Conservation (phyloP, 2,797 vertebrate genomes). For the Numenius phaeopus region DNA sequence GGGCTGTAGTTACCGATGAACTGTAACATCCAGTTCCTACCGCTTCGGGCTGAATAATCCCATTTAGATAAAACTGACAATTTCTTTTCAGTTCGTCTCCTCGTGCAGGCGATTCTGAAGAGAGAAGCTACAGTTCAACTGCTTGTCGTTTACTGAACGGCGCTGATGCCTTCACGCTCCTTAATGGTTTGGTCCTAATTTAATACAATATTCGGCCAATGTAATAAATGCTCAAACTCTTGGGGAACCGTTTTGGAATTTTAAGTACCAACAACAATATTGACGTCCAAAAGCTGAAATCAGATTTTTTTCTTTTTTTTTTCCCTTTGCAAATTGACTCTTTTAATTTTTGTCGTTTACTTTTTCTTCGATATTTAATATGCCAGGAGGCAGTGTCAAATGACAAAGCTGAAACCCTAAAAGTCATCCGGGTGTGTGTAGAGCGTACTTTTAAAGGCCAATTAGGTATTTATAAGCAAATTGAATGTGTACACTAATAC, state of each 20-base stretch:
- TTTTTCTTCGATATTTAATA: constrained; percentile 42
- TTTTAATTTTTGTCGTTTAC: not conserved
- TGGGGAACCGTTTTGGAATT: constrained; percentile 34
- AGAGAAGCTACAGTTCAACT: constrained; percentile 40
- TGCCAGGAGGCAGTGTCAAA: constrained; percentile 52
- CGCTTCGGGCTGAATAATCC: constrained; percentile 20
- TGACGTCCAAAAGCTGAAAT: constrained; percentile 39
- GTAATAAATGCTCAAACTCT: not conserved
- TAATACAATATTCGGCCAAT: not conserved
- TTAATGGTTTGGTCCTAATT: constrained; percentile 27
- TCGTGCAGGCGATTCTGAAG: constrained; percentile 8
- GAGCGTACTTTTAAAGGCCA: constrained; percentile 53
- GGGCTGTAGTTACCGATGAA: not conserved
- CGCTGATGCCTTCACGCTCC: not conserved
- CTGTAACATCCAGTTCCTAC: not conserved
- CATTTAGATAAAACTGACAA: constrained; percentile 4
- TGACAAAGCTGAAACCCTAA: constrained; percentile 55
- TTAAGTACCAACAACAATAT: constrained; percentile 31
- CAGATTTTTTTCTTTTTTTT: not conserved
- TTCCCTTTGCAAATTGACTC: not conserved
- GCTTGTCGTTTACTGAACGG: not conserved
- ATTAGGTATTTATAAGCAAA: constrained; percentile 69
- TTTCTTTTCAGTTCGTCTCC: not conserved
- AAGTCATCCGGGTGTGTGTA: constrained; percentile 32
- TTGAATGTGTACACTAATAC: constrained; percentile 74